Evolutionary conservation across 2,797 vertebrate species (phyloP), one percentile per base, ranked within the genome.

Genomic region (Spinibarbus caldwelli): DNA sequence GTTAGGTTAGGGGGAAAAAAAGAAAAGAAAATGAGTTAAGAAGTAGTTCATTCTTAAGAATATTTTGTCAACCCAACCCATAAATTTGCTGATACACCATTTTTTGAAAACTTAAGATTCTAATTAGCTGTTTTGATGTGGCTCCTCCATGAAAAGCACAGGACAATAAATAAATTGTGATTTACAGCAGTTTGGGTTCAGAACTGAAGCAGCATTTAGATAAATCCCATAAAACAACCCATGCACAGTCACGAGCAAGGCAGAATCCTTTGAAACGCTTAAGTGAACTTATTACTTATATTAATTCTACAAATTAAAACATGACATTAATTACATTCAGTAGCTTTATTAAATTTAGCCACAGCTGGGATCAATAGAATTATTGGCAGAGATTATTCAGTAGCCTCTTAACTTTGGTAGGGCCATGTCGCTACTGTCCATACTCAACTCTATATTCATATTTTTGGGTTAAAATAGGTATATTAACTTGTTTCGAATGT

Each of bases 251-350:
- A 34, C 7, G 14, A 57, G 52, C 14, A 8, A 57, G 23, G 17
- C 19, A 11, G 34, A 10, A 7, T 77, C 23, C 49, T 23, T 38
- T 17, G 21, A 26, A 78, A 41, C 0, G 4, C 52, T 59, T 57
- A 41, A 59, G n/a, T 59, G n/a, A 5, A 59, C 52, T 17, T 17
- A 34, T 52, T 12, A 52, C 1, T n/a, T n/a, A n/a, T n/a, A n/a
- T 77, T 11, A 26, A 78, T 59, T 78, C 59, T 26, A 17, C 14
- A 26, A 59, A 78, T 41, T 9, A 78, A 59, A 78, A 59, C 36
- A 59, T 43, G n/a, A 26, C 75, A 77, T 17, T 15, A 59, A 26
- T 59, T 41, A 26, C 6, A 38, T 77, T 57, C 12, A 14, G 7
- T 9, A 38, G 34, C 21, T 15, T 38, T 57, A 57, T n/a, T 54